Conservation (phyloP, 2,888 invertebrate species). For the Alviniconcha strummeri region DNA sequence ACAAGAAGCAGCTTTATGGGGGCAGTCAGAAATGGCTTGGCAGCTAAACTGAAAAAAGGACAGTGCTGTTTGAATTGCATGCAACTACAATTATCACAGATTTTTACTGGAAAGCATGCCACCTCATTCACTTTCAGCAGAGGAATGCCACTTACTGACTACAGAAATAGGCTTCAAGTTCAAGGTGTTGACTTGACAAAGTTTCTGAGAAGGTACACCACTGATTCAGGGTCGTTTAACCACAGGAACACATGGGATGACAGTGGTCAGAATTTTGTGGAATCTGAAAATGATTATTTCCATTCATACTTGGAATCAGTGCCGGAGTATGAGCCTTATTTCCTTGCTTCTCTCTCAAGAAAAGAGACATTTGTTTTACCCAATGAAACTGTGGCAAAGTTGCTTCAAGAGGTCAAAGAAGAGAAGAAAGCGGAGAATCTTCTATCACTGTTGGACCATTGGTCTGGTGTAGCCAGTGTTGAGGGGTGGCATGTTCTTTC, state of each 20-base stretch:
- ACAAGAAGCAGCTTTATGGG: no score
- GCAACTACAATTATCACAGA: no score
- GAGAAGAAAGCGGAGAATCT: neutral
- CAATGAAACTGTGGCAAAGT: neutral
- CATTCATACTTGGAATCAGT: constrained; percentile 19
- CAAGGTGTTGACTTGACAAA: no score
- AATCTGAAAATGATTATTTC: constrained; percentile 30
- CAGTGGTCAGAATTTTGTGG: constrained; percentile 9
- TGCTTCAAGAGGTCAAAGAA: neutral
- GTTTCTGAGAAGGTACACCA: no score
- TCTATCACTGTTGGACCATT: constrained; percentile 13
- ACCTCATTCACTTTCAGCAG: no score
- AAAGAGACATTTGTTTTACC: neutral
- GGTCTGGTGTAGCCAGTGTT: constrained; percentile 13
- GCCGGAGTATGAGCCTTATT: constrained; percentile 17
- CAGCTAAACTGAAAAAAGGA: no score
- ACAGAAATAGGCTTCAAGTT: no score
- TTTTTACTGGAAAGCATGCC: no score
- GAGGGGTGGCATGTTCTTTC: constrained; percentile 2
- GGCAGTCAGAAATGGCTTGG: no score
- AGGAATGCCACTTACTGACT: no score
- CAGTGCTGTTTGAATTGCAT: no score
- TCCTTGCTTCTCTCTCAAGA: neutral
- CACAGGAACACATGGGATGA: constrained; percentile 4
- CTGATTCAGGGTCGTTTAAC: no score